These are phyloP conservation scores for Myocastor coypus DNA, from an alignment of 2,113 vertebrate genomes.

Conservation along the genomic window DNA sequence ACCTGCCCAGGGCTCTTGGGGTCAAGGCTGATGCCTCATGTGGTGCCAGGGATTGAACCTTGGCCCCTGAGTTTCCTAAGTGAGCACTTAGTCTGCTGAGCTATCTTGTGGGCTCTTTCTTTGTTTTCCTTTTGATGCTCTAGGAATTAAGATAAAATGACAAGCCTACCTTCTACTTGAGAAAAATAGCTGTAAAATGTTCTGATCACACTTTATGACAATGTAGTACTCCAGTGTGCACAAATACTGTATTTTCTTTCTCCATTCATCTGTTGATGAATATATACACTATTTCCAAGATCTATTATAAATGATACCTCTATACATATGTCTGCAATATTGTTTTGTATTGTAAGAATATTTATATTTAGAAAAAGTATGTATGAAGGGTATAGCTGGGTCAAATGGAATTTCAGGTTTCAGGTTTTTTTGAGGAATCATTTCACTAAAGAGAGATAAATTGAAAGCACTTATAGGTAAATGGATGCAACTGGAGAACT, in stretches of 20 bases:
- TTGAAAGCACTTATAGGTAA: background rate
- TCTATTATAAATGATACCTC: background rate
- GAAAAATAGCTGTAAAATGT: slow-evolving; percentile 6
- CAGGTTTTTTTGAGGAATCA: background rate
- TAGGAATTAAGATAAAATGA: slow-evolving; percentile 1
- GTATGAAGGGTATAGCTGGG: background rate
- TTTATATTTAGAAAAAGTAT: background rate
- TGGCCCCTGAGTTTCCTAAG: too few relatives aligned
- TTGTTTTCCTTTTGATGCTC: background rate
- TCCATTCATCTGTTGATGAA: background rate
- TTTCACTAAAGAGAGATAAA: background rate
- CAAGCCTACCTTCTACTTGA: background rate
- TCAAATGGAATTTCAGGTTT: background rate
- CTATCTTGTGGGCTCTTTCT: background rate
- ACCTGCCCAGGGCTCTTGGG: too few relatives aligned
- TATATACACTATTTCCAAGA: background rate
- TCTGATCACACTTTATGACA: background rate
- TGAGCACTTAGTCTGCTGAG: too few relatives aligned
- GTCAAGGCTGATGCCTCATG: too few relatives aligned
- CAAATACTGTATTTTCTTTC: background rate
- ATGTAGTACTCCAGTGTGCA: background rate
- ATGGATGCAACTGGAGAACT: background rate
- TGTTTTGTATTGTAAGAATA: background rate
- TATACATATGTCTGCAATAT: background rate
- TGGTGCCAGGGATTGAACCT: too few relatives aligned